phyloP scores from a whole-genome alignment of 2,888 invertebrate genomes.

The Drosophila fulvimacula region DNA sequence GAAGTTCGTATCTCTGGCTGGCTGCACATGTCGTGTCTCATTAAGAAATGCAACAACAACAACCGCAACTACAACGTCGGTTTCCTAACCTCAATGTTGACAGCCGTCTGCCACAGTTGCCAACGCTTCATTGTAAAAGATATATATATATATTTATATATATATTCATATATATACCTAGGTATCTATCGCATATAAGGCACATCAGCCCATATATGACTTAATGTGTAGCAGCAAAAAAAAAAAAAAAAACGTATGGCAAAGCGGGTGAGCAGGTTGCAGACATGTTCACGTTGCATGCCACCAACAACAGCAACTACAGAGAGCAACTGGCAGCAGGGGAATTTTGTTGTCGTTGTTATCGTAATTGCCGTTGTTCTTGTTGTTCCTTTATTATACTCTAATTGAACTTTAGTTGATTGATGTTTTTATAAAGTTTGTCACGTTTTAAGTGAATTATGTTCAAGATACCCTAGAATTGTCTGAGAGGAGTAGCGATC shows the following conservation, averaged over 20 bases:
- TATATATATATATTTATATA: not conserved
- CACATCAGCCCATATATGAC: slow-evolving; percentile 51
- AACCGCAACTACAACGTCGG: slow-evolving; percentile 42
- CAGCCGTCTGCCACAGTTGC: slow-evolving; percentile 41
- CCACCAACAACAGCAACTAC: slow-evolving; percentile 7
- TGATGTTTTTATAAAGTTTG: slow-evolving; percentile 12
- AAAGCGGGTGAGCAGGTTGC: slow-evolving; percentile 59
- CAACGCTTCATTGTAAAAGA: slow-evolving; percentile 28
- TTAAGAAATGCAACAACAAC: slow-evolving; percentile 51
- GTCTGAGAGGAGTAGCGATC: too few relatives aligned
- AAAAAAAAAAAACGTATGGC: slow-evolving; percentile 50
- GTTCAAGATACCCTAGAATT: not conserved
- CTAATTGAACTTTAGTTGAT: not conserved
- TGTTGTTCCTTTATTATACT: slow-evolving; percentile 10
- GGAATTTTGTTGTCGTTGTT: slow-evolving; percentile 17
- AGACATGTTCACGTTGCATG: slow-evolving; percentile 34
- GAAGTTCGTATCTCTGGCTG: slow-evolving; percentile 52
- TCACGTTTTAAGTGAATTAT: slow-evolving; percentile 6
- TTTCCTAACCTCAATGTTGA: slow-evolving; percentile 77
- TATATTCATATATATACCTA: not conserved
- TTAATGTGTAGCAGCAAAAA: slow-evolving; percentile 23
- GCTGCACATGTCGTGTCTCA: slow-evolving; percentile 61
- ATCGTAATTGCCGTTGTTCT: slow-evolving; percentile 20
- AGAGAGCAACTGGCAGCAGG: slow-evolving; percentile 22
- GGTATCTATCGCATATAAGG: slow-evolving; percentile 35